These are phyloP conservation scores for Ceyx erithaca DNA, from an alignment of 2,797 vertebrate genomes.

Conservation along the genomic window DNA sequence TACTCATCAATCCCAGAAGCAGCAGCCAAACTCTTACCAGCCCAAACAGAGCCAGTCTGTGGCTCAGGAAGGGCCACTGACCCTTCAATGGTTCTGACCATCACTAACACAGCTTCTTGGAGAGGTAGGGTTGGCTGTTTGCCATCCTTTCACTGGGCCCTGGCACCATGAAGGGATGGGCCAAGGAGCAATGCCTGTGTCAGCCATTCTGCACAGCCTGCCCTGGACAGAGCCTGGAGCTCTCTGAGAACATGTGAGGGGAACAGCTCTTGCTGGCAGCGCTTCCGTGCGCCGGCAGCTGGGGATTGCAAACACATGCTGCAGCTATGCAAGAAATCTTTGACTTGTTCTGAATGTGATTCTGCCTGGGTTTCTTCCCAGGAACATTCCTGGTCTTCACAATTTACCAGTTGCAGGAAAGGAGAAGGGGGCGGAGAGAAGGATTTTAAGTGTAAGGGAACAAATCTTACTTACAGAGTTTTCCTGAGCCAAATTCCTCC, in stretches of 20 bases:
- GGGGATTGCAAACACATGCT: conserved; percentile 74
- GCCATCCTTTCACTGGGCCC: not conserved
- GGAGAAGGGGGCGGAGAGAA: not conserved
- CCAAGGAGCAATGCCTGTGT: not conserved
- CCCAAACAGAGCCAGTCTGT: not conserved
- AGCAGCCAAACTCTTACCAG: not conserved
- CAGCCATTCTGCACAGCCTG: not conserved
- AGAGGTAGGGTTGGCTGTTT: not conserved
- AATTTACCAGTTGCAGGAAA: conserved; percentile 62
- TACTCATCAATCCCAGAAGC: not conserved
- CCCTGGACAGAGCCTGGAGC: conserved; percentile 12
- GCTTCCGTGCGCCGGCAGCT: not conserved
- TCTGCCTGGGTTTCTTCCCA: conserved; percentile 71
- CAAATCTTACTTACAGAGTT: not conserved
- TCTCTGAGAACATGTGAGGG: conserved; percentile 49
- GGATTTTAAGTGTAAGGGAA: conserved; percentile 27
- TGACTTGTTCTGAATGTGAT: conserved; percentile 64
- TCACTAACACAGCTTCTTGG: not conserved
- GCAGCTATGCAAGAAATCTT: conserved; percentile 71
- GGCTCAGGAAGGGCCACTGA: not conserved
- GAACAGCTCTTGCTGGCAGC: conserved; percentile 51
- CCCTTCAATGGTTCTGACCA: not conserved
- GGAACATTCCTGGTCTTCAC: conserved; percentile 67
- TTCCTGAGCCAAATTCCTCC: conserved; percentile 39
- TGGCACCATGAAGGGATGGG: not conserved